Conservation (phyloP, 2,113 vertebrate species). For the Myotis davidii region DNA sequence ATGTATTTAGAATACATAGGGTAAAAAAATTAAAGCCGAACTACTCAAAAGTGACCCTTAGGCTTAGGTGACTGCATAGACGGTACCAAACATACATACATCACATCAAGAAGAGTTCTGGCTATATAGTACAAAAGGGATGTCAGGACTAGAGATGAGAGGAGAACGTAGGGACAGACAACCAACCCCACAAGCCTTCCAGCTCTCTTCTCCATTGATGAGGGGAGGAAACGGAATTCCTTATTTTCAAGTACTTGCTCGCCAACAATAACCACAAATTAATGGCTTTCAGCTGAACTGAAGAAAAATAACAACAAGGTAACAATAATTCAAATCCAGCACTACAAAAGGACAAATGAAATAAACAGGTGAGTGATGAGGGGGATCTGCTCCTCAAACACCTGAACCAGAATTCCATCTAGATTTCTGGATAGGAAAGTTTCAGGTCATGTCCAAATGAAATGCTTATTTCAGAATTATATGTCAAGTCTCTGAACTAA, state of each 20-base stretch:
- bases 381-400: background rate
- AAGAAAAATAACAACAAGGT: background rate
- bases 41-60: background rate
- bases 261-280: background rate
- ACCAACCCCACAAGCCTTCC: background rate
- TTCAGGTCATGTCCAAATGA: conserved; percentile 12
- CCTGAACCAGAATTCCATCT: background rate
- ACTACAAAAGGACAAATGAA: background rate
- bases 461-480: background rate
- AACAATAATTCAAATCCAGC: background rate
- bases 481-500: conserved; percentile 13
- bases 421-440: background rate
- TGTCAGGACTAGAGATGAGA: background rate
- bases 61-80: background rate
- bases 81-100: rapidly evolving
- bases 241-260: background rate
- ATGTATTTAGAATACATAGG: background rate
- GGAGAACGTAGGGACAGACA: background rate
- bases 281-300: background rate
- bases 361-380: background rate
- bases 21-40: background rate
- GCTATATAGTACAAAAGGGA: background rate
- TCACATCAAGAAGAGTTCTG: background rate
- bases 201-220: background rate
- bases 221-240: background rate